These are phyloP conservation scores for Psittacus erithacus DNA, from an alignment of 2,113 vertebrate genomes.

Conservation along the genomic window DNA sequence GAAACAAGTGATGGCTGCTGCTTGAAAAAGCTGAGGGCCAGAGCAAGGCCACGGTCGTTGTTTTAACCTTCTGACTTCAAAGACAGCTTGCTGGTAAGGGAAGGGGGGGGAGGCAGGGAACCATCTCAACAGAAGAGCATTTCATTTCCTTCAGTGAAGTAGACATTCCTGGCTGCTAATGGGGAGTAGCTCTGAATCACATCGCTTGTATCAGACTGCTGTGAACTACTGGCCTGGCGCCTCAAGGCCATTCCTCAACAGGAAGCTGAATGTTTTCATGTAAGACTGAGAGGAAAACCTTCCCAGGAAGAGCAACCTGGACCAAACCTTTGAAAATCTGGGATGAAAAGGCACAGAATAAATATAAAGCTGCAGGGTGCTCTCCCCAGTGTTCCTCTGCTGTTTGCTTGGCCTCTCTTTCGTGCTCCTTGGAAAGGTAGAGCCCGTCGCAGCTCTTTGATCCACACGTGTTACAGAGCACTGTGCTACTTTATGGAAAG, in stretches of 20 bases:
- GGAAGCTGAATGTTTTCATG: constrained; percentile 88
- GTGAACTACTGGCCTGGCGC: constrained; percentile 78
- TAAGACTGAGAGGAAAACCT: constrained; percentile 83
- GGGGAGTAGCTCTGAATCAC: constrained; percentile 83
- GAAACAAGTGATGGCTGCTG: constrained; percentile 69
- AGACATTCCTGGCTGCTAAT: constrained; percentile 81
- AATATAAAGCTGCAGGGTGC: constrained; percentile 82
- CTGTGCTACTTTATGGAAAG: not conserved
- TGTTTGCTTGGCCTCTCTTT: constrained; percentile 70
- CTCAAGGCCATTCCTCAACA: constrained; percentile 80
- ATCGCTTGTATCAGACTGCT: constrained; percentile 79
- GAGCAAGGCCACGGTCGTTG: constrained; percentile 75
- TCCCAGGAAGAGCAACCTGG: constrained; percentile 85
- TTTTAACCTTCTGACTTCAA: constrained; percentile 89
- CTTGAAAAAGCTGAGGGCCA: constrained; percentile 63
- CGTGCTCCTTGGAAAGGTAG: constrained; percentile 72
- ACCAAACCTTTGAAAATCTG: constrained; percentile 79
- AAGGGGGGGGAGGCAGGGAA: constrained; percentile 55
- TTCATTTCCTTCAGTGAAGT: constrained; percentile 82
- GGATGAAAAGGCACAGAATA: constrained; percentile 83
- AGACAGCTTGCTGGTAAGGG: constrained; percentile 57
- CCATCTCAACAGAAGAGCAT: constrained; percentile 81
- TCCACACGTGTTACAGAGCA: constrained; percentile 67
- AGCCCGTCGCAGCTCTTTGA: constrained; percentile 70
- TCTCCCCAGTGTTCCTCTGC: constrained; percentile 50